Evolutionary conservation across 2,888 invertebrate genomes (phyloP), one percentile per base, ranked within the genome.

Genomic region (Noctua fimbriata): DNA sequence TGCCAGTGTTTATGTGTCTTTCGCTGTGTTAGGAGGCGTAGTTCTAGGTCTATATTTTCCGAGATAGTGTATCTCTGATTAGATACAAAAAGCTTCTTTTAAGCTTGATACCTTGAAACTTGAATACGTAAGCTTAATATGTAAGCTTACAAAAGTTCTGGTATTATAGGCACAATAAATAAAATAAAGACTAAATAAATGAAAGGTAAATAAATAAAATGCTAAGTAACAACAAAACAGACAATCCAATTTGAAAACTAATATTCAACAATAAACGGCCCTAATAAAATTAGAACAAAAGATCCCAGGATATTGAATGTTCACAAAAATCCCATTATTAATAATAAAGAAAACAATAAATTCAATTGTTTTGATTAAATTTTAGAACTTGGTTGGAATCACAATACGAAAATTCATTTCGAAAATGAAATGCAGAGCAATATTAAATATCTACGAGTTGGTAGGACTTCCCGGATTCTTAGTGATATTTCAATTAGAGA

Each of bases 281-380:
- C 10, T 63, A 44, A 73, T n/a, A 71, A 73, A 58, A 55, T 69
- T 69, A 74, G 7, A 78, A 78, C 73, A 72, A 83, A 72, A 72
- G 71, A 72, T 44, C 28, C 18, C 32, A 66, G 70, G 79, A 89
- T 82, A 85, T 83, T 65, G 75, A 79, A 86, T 60, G 32, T 73
- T 79, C 65, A 69, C 67, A 84, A 80, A 88, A 82, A 82, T 58
- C 36, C 69, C 67, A 60, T 86, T 84, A 87, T 83, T 83, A 89
- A 83, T 79, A 75, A 73, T 84, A 82, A 79, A 73, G 76, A 87
- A 86, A 85, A 89, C 82, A 89, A 87, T 87, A 79, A 85, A 83
- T 78, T 78, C 76, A 87, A 89, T 87, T 87, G 79, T 80, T 85
- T 81, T 83, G 82, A 89, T 89, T 89, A 87, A 85, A 87, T 88